Evolutionary conservation across 2,113 vertebrate genomes (phyloP).

Genomic region (Barnardius zonarius): DNA sequence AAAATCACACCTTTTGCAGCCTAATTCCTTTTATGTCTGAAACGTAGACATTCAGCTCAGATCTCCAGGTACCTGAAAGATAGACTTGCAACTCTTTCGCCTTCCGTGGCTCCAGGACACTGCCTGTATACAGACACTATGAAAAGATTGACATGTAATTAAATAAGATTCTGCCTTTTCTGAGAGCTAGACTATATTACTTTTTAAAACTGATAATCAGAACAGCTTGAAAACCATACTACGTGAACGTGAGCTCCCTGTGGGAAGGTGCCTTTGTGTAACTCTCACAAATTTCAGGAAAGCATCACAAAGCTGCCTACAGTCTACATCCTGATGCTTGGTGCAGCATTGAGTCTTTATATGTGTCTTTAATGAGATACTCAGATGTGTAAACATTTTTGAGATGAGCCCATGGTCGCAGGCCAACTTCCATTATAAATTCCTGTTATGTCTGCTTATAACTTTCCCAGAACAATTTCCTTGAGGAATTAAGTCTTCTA

Average conservation of each 20-base stretch:
- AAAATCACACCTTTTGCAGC: neutral
- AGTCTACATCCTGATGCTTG: neutral
- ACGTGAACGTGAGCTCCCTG: neutral
- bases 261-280: neutral
- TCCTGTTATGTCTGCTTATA: slow-evolving; percentile 1
- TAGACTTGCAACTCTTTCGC: neutral
- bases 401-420: neutral
- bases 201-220: neutral
- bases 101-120: neutral
- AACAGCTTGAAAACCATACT: neutral
- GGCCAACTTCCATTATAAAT: neutral
- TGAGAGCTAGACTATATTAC: neutral
- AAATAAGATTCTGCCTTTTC: neutral
- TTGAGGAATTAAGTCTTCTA: slow-evolving; percentile 17
- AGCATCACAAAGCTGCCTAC: neutral
- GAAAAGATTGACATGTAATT: neutral
- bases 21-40: neutral
- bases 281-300: neutral
- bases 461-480: slow-evolving; percentile 17
- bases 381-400: neutral
- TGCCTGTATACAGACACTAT: neutral
- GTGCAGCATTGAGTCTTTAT: neutral
- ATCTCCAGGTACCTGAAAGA: neutral
- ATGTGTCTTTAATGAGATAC: neutral
- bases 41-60: neutral